Conservation (phyloP, 2,797 vertebrate species). For the Diplodus sargus region DNA sequence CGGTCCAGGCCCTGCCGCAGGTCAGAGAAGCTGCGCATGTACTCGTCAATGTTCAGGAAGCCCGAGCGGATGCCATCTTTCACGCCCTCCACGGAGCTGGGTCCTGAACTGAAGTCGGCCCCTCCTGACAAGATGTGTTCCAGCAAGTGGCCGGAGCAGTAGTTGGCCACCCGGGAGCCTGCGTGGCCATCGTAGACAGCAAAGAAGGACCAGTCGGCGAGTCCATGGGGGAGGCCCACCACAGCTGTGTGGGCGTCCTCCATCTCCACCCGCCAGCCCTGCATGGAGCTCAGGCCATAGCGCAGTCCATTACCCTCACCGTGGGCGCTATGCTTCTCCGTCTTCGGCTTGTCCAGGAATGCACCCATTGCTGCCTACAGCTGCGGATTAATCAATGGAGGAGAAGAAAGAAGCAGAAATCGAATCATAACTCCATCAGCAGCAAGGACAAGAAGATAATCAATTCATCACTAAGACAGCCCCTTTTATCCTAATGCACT, state of each 20-base stretch:
- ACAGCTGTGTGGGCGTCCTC: conserved; percentile 99
- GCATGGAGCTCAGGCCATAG: conserved; percentile 99
- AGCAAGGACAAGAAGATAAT: conserved; percentile 11
- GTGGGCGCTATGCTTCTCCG: conserved; percentile 97
- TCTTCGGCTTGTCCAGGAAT: conserved; percentile 99
- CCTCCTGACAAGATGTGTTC: conserved; percentile 96
- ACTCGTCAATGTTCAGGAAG: conserved; percentile 99
- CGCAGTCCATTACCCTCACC: conserved; percentile 95
- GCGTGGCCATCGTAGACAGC: conserved; percentile 99
- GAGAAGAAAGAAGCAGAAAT: neutral
- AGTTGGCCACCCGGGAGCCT: conserved; percentile 97
- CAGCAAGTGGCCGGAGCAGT: conserved; percentile 96
- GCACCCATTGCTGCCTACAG: conserved; percentile 96
- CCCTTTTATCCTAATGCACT: neutral
- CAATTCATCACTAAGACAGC: neutral
- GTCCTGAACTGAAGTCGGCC: conserved; percentile 90
- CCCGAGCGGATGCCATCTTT: conserved; percentile 98
- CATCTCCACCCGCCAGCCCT: conserved; percentile 99
- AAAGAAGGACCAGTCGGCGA: conserved; percentile 99
- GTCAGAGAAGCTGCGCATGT: conserved; percentile 99
- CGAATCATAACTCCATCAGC: conserved; percentile 7
- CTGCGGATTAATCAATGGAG: conserved; percentile 68
- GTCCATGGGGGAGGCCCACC: conserved; percentile 95
- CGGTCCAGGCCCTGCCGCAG: conserved; percentile 98
- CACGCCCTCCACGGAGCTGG: conserved; percentile 93